Evolutionary conservation across 2,113 vertebrate genomes (phyloP), one percentile per base, ranked within the genome.

Genomic region (Saguinus midas): DNA sequence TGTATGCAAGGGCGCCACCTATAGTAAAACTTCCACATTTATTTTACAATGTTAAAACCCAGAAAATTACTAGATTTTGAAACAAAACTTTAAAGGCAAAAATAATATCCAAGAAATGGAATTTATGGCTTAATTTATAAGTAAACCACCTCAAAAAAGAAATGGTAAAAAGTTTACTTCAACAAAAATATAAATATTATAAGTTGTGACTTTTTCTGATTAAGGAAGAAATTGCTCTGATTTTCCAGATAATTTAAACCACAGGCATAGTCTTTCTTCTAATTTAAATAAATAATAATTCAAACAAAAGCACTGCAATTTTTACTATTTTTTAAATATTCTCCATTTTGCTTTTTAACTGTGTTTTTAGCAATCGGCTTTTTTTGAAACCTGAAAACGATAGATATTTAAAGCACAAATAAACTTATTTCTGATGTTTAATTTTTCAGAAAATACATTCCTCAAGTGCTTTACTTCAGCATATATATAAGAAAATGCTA

Each of bases 1-100:
- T 91, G 61, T 96, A 48, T 97, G 98, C 90, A 97, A 97, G 95
- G 97, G 57, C 91, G 66, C 84, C 87, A 97, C 81, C 94, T 97
- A n/a, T 98, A 97, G 75, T 55, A 57, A 88, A 98, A 95, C 91
- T 55, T 96, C 80, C 82, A 91, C 84, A 98, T 91, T 96, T 98
- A 73, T 96, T 97, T 97, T 93, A 66, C 55, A 89, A 66, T 48
- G 80, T 58, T 91, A 93, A 95, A 86, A 35, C 29, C 83, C 76
- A 94, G 94, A 82, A 90, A 93, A 92, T 43, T 32, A 64, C 8
- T n/a, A 94, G 48, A 79, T 16, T 94, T 85, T 92, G 11, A 45
- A 35, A 43, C 83, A 85, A 50, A 75, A 93, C 80, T 23, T 64
- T 96, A 29, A 95, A 97, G 37, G 70, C 84, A 95, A 96, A 13